Base-by-base conservation (phyloP, 2,797 vertebrate genomes). In the Lindbergichthys nudifrons region DNA sequence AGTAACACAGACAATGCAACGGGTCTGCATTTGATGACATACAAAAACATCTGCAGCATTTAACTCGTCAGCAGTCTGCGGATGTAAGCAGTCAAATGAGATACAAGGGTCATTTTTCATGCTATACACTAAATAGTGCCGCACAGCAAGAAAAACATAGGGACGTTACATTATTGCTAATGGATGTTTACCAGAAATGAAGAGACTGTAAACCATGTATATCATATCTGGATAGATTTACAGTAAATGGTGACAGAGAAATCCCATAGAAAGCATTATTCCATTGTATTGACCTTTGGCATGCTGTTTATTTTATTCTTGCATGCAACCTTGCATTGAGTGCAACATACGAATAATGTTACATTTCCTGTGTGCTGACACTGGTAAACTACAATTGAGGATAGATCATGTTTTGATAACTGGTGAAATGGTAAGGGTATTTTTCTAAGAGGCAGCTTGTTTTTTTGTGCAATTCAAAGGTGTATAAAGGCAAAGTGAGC, bases 101-200 rank as follows among this genome's bases (percentile, higher is more conserved):
- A 79, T 77, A 77, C 70, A n/a, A 15, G 46, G 65, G 30, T 88
- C 58, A 3, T 59, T 73, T 89, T 89, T 87, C 72, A 84, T 68
- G 54, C 60, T 16, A 56, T 6, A 75, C 73, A 79, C 66, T 23
- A 57, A 86, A 79, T 58, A 59, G 50, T 69, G 77, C 71, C 52
- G 65, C 21, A 23, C 10, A 74, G 75, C 75, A 79, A 67, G 53
- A 84, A 77, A 36, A 53, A 23, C 4, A 39, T 39, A 51, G 54
- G 47, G 19, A 65, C 21, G n/a, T 68, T 30, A 77, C 47, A 67
- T 52, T 70, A 64, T n/a, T 56, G 61, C 19, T n/a, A 16, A 7
- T 1, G 12, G 21, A 23, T 47, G 16, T 67, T 48, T 32, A 65
- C n/a, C 18, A 69, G 56, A 23, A 67, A 70, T 42, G 16, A 46